A percentile compares a stretch with the other conserved stretches of the same genome.
These are phyloP conservation scores for Chiloscyllium punctatum DNA, from an alignment of 2,797 vertebrate genomes.

Conservation along the genomic window DNA sequence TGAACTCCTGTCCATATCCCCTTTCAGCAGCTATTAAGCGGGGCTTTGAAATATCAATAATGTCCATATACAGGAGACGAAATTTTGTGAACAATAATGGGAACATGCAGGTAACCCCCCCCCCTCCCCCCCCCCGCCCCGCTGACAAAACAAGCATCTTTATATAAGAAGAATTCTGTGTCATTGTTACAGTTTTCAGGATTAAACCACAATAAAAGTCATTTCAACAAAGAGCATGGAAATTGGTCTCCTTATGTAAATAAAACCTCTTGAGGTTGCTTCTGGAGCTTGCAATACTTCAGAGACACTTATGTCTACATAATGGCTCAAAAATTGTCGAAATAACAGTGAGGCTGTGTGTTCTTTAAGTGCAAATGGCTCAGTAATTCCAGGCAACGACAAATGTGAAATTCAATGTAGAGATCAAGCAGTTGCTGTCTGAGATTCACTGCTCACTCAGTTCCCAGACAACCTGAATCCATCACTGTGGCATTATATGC, in stretches of 20 bases:
- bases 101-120: neutral
- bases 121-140: too few relatives aligned
- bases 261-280: neutral
- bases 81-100: too few relatives aligned
- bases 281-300: neutral
- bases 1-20: neutral
- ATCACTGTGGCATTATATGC: neutral
- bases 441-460: neutral
- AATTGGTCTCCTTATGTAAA: neutral
- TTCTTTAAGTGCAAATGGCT: neutral
- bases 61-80: neutral
- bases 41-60: neutral
- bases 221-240: neutral
- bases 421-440: neutral
- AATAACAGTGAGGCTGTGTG: neutral
- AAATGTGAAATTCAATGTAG: neutral
- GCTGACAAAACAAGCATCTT: neutral
- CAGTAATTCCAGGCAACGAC: neutral
- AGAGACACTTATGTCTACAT: too few relatives aligned
- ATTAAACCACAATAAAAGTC: neutral
- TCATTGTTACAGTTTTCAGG: neutral
- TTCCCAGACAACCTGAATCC: neutral
- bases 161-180: neutral
- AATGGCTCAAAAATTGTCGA: neutral
- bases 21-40: constrained; percentile 11